These are phyloP conservation scores for Andrena hattorfiana DNA, from an alignment of 2,888 invertebrate species.

Conservation along the genomic window DNA sequence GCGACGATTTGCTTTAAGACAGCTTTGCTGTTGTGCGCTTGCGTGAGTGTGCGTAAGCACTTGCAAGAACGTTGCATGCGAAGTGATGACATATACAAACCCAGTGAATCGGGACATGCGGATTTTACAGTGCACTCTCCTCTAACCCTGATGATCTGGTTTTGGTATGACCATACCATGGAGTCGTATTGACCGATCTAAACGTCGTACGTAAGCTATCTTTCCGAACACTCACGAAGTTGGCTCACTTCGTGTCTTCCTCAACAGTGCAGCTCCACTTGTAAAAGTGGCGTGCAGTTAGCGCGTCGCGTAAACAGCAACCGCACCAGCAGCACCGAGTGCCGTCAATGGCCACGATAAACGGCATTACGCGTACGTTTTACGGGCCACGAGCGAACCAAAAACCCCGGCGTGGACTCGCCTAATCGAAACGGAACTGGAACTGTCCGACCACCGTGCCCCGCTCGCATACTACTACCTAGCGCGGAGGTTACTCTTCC, in stretches of 20 bases:
- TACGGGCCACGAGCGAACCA: constrained; percentile 64
- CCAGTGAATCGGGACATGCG: constrained; percentile 69
- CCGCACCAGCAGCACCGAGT: constrained; percentile 69
- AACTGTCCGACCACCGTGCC: constrained; percentile 78
- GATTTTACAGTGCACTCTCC: constrained; percentile 62
- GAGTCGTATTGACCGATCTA: constrained; percentile 46
- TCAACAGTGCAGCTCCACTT: constrained; percentile 55
- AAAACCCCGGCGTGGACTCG: constrained; percentile 74
- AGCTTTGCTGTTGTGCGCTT: constrained; percentile 46
- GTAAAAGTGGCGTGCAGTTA: constrained; percentile 66
- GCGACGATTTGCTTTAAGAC: constrained; percentile 60
- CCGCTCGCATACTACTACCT: constrained; percentile 76
- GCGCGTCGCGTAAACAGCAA: constrained; percentile 70
- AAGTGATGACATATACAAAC: constrained; percentile 63
- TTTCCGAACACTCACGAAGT: constrained; percentile 50
- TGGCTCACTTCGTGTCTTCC: constrained; percentile 64
- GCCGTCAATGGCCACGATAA: constrained; percentile 75
- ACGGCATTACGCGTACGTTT: constrained; percentile 72
- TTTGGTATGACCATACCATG: constrained; percentile 58
- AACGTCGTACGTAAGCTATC: constrained; percentile 48
- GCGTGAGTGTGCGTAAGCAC: constrained; percentile 45
- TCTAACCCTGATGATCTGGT: constrained; percentile 58
- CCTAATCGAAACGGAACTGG: constrained; percentile 81
- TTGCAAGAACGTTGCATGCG: constrained; percentile 44
- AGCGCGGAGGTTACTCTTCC: constrained; percentile 67